Conservation (phyloP, 1,140 invertebrate species). For the Dolichoris vasculosae region DNA sequence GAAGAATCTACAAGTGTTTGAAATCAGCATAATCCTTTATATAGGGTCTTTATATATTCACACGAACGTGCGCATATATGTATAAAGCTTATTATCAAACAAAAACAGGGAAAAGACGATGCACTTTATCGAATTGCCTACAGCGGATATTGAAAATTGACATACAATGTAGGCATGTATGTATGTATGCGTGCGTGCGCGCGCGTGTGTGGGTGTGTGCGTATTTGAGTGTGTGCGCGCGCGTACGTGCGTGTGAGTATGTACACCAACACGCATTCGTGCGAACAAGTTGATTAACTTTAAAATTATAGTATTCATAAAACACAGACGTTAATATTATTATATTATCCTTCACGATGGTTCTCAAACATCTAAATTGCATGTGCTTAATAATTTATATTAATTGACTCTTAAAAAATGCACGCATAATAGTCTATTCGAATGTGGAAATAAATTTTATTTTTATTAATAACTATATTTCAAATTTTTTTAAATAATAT, state of each 20-base stretch:
- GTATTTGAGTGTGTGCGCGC: background rate
- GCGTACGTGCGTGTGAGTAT: background rate
- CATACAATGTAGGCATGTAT: background rate
- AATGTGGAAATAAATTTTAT: conserved; percentile 43
- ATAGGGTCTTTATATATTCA: conserved; percentile 40
- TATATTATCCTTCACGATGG: conserved; percentile 59
- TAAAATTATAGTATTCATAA: conserved; percentile 65
- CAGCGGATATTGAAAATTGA: conserved; percentile 24
- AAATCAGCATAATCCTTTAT: conserved; percentile 41
- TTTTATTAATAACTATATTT: conserved; percentile 39
- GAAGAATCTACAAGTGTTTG: conserved; percentile 6
- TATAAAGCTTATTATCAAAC: conserved; percentile 34
- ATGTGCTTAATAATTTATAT: background rate
- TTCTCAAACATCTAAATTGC: conserved; percentile 52
- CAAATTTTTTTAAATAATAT: conserved; percentile 39
- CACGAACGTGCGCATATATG: conserved; percentile 42
- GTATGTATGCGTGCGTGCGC: background rate
- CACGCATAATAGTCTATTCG: conserved; percentile 36
- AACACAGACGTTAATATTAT: conserved; percentile 58
- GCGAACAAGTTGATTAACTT: conserved; percentile 58
- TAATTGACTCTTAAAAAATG: conserved; percentile 9
- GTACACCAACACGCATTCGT: conserved; percentile 35
- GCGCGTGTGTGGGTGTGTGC: background rate
- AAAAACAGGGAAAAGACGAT: conserved; percentile 20
- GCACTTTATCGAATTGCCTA: conserved; percentile 43